Base-by-base conservation (phyloP, 2,888 invertebrate genomes). In the Drosophila fungiperda region DNA sequence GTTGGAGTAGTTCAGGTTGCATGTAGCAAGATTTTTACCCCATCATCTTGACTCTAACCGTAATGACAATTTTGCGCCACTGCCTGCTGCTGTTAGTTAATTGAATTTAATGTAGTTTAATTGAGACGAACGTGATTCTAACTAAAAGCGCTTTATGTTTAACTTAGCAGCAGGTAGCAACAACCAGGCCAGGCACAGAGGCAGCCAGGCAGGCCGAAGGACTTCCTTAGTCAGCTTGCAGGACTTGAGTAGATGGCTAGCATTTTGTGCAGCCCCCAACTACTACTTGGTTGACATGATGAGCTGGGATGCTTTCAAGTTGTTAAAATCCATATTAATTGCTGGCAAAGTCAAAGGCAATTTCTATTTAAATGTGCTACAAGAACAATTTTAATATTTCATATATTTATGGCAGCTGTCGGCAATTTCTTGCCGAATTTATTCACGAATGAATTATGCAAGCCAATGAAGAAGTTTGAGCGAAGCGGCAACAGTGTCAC, bases 21-120 rank as follows among this genome's bases (percentile, higher is more conserved):
- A 15, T 48, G 53, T 45, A 36, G 20, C 23, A 53, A 36, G 50
- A 64, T 55, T 65, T 59, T 38, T 55, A 36, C 50, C 38, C 40
- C 48, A 38, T 20, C 54, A 48, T 49, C 33, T 29, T 59, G 71
- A 55, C 75, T 69, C 64, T 74, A 73, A 82, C 85, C 76, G 73
- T 86, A 84, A 84, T 86, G 83, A 82, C 83, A 88, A 80, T 88
- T 86, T 87, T 83, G 79, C 80, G 71, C 50, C 60, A 35, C 48
- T 59, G 69, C 62, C 38, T 36, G 62, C 67, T 61, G 70, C 61
- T 80, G 78, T 82, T 71, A 77, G 86, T 75, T 89, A 87, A 87
- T 87, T 87, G 89, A 87, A 87, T 87, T 87, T 89, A 87, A 89
- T 89, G 87, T 87, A 87, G 86, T 89, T 87, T 87, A 87, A 87